phyloP scores from a whole-genome alignment of 2,113 vertebrate species.

The Trinectes maculatus region DNA sequence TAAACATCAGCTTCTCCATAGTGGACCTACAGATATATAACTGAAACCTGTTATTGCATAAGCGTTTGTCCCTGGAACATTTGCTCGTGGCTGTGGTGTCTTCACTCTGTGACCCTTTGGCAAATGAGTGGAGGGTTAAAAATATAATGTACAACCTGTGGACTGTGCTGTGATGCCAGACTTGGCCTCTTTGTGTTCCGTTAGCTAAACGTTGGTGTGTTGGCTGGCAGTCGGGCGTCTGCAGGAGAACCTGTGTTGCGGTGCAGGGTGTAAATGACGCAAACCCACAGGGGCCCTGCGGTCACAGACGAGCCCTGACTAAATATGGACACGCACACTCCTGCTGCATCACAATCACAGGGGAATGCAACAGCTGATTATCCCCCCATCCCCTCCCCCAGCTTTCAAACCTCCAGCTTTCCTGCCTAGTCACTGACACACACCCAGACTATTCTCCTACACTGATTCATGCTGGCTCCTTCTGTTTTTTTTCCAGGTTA shows the following conservation, averaged over 20 bases:
- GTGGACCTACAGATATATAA: not conserved
- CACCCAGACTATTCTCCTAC: conserved; percentile 15
- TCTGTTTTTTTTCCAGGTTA: not conserved
- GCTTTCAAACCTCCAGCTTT: conserved; percentile 37
- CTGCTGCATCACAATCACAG: conserved; percentile 82
- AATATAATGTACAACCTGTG: conserved; percentile 68
- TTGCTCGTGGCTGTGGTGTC: conserved; percentile 67
- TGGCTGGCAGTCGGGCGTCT: conserved; percentile 55
- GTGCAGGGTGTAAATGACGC: conserved; percentile 87
- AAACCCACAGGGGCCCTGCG: conserved; percentile 66
- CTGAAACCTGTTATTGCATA: conserved; percentile 42
- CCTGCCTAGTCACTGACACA: conserved; percentile 53
- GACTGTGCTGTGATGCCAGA: conserved; percentile 41
- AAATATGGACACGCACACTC: conserved; percentile 89
- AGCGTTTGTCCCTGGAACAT: conserved; percentile 67
- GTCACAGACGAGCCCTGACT: conserved; percentile 87
- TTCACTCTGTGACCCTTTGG: conserved; percentile 57
- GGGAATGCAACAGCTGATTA: conserved; percentile 88
- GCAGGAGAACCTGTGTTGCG: conserved; percentile 60
- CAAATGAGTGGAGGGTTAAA: conserved; percentile 64
- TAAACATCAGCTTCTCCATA: no score
- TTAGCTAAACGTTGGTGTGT: conserved; percentile 56
- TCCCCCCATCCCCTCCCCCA: conserved; percentile 1
- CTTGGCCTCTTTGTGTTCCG: conserved; percentile 45
- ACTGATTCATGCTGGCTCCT: not conserved